phyloP scores from a whole-genome alignment of 2,797 vertebrate genomes.

The Pseudotriccus pelzelni region DNA sequence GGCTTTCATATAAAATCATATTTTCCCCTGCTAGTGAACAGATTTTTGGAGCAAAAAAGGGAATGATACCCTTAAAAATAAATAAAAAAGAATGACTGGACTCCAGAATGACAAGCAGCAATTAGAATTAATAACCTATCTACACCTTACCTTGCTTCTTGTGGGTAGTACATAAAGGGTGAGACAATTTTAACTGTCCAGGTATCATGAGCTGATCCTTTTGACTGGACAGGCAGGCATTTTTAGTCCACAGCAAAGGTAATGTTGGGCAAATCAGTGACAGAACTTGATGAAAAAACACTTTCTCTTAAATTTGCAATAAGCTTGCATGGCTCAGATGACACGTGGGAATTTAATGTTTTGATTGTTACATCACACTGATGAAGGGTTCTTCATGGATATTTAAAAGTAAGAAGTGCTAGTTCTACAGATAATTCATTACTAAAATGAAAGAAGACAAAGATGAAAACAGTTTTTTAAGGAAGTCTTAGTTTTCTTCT shows the following conservation, averaged over 20 bases:
- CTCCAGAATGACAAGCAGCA: neutral
- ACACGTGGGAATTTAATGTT: neutral
- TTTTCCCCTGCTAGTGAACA: neutral
- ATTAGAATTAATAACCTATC: neutral
- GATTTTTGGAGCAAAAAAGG: neutral
- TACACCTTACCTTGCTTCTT: neutral
- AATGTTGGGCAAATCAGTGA: neutral
- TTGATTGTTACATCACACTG: neutral
- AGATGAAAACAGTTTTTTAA: neutral
- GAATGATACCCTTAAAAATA: neutral
- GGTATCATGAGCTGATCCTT: neutral
- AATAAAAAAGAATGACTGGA: neutral
- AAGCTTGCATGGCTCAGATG: neutral
- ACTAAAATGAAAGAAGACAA: neutral
- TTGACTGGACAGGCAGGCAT: neutral
- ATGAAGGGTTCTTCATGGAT: neutral
- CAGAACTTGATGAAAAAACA: neutral
- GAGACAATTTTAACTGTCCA: neutral
- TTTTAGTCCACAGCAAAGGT: neutral
- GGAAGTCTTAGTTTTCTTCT: neutral
- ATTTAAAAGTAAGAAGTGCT: neutral
- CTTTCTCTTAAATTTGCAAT: neutral
- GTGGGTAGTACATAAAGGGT: neutral
- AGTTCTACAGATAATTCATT: neutral
- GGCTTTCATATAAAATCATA: neutral